Conservation (phyloP, 1,140 invertebrate genomes). For the Panagrolaimus sp. region DNA sequence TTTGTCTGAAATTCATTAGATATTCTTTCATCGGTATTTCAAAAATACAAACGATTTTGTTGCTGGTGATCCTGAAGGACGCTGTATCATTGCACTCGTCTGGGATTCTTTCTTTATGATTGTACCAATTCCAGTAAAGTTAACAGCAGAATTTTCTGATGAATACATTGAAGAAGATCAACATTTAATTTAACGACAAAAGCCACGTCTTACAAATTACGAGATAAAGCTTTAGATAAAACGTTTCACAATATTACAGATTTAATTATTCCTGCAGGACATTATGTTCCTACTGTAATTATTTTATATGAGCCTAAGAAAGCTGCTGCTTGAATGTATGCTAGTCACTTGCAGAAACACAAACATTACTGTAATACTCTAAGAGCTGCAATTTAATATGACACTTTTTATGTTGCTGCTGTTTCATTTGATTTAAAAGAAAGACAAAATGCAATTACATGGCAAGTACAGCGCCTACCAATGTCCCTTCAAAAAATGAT, state of each 20-base stretch:
- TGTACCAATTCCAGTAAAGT: background rate
- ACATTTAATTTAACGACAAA: background rate
- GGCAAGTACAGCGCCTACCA: slow-evolving; percentile 65
- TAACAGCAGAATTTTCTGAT: background rate
- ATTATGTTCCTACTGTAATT: slow-evolving; percentile 92
- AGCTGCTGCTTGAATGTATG: slow-evolving; percentile 76
- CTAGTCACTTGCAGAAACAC: background rate
- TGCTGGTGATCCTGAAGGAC: background rate
- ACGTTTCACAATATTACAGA: slow-evolving; percentile 73
- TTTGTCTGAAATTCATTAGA: background rate
- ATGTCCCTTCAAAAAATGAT: slow-evolving; percentile 34
- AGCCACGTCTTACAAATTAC: background rate
- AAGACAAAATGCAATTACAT: slow-evolving; percentile 81
- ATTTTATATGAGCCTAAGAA: slow-evolving; percentile 92
- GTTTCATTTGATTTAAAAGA: slow-evolving; percentile 93
- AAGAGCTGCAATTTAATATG: slow-evolving; percentile 79
- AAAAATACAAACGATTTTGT: background rate
- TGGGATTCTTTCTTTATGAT: background rate
- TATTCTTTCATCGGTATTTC: background rate
- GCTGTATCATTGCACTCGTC: background rate
- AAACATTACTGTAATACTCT: background rate
- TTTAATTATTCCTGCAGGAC: slow-evolving; percentile 93
- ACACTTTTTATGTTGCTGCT: slow-evolving; percentile 90
- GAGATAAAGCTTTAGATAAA: slow-evolving; percentile 60
- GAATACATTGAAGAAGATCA: background rate